Base-by-base conservation (phyloP, 2,113 vertebrate genomes). In the Lepisosteus osseus region DNA sequence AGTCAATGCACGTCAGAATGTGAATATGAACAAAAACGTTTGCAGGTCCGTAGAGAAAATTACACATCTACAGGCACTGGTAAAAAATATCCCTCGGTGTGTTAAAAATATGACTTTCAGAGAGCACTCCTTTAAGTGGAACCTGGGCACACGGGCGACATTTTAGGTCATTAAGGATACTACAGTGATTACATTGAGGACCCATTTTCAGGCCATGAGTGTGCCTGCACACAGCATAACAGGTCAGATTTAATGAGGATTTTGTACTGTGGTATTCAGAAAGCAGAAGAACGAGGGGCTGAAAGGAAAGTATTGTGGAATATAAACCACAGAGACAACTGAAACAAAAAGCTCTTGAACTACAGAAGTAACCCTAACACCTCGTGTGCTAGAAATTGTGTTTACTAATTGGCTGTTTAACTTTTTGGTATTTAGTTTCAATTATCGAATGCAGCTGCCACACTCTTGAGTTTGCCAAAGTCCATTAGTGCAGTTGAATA, bases 371-470 rank as follows among this genome's bases (percentile, higher is more conserved):
- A 40, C 56, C 69, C 61, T 72, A 45, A 54, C 68, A 68, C 17
- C 68, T 70, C 70, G 45, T 80, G 69, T 74, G 17, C 66, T 41
- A 45, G 51, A 41, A 67, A 69, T 68, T 76, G 75, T 72, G 82
- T 77, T 83, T 13, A 42, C 69, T 85, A 87, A 86, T 84, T 84
- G 74, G 72, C 70, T 54, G n/a, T 74, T 87, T 71, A 82, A 85
- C 29, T 74, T 72, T 83, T 73, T 14, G 82, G 74, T 83, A 82
- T 80, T 87, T 86, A 82, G 76, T 67, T 63, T 78, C 76, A 81
- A 83, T 86, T 86, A 83, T 63, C 77, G 65, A 75, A 79, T 55
- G 68, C 73, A 82, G 76, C 86, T 86, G 82, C 78, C 78, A 72
- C 69, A 41, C 13, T 65, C 55, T 57, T 54, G 72, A 72, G 29